A percentile compares a stretch with the other conserved stretches of the same genome.
These are phyloP conservation scores for Crotalus horridus DNA, from an alignment of 2,113 vertebrate species.

Conservation along the genomic window DNA sequence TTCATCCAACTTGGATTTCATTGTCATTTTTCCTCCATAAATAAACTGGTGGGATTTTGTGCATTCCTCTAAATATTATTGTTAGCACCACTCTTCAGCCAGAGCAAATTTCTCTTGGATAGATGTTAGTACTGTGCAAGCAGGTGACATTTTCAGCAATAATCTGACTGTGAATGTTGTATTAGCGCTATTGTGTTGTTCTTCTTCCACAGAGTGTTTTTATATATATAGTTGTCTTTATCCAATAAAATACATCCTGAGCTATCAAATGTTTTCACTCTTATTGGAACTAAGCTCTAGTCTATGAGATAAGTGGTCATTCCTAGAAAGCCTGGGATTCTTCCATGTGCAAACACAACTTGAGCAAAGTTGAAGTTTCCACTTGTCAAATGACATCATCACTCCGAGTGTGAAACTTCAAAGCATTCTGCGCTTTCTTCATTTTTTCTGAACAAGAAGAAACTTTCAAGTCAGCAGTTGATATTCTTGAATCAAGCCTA, in stretches of 20 bases:
- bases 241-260: neutral
- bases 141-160: neutral
- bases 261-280: neutral
- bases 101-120: neutral
- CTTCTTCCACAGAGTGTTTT: neutral
- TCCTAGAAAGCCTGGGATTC: neutral
- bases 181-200: neutral
- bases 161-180: neutral
- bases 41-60: neutral
- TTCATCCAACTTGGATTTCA: neutral
- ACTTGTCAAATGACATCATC: neutral
- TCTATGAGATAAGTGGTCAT: neutral
- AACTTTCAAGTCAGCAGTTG: neutral
- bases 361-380: neutral
- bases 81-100: neutral
- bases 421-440: neutral
- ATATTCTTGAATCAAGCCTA: neutral
- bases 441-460: neutral
- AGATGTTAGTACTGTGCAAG: neutral
- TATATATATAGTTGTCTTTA: neutral
- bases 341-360: neutral
- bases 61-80: neutral
- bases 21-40: neutral
- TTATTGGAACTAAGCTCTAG: neutral
- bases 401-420: neutral